Evolutionary conservation across 2,888 invertebrate genomes (phyloP).

Genomic region (Timema podura): DNA sequence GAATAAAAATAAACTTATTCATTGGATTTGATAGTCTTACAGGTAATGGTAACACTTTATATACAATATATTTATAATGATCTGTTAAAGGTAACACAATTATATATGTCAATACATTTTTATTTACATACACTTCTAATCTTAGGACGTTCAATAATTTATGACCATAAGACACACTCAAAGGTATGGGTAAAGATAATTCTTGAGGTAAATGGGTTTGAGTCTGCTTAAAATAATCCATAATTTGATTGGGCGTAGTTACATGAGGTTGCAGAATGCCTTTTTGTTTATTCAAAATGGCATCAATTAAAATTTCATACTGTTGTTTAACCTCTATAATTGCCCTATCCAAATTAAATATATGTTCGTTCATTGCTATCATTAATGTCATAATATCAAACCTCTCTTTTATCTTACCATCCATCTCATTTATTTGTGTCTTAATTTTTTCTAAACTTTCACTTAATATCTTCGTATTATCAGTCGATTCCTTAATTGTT

Average conservation of each 20-base stretch:
- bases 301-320: neutral
- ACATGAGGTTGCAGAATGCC: neutral
- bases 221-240: neutral
- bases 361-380: neutral
- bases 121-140: neutral
- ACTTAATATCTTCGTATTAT: neutral
- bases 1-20: neutral
- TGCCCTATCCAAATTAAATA: neutral
- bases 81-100: neutral
- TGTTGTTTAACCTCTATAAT: neutral
- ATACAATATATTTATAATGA: neutral
- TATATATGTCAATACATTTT: neutral
- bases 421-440: neutral
- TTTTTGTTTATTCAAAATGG: neutral
- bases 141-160: neutral
- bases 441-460: neutral
- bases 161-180: neutral
- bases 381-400: neutral
- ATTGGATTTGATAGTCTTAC: neutral
- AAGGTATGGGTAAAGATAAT: slow-evolving; percentile 1
- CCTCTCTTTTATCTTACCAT: neutral
- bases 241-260: neutral
- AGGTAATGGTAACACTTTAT: neutral
- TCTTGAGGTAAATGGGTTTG: neutral
- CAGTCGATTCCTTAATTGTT: neutral